Evolutionary conservation across 2,797 vertebrate genomes (phyloP).

Genomic region (Danio aesculapii): DNA sequence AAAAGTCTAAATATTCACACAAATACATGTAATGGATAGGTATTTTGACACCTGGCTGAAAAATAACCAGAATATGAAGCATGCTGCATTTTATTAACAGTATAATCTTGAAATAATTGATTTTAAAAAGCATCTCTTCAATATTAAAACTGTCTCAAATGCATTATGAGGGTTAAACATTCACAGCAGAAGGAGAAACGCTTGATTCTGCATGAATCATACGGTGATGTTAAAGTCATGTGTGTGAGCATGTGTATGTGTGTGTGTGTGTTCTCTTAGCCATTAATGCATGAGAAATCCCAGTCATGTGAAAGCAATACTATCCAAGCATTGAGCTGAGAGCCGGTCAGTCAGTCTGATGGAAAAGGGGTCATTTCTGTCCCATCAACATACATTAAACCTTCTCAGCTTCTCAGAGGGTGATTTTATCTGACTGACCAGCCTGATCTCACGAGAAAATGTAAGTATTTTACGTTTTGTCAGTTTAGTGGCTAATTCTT

Average conservation of each 20-base stretch:
- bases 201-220: not conserved
- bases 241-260: not conserved
- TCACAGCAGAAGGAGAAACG: not conserved
- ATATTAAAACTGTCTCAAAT: too few species aligned
- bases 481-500: too few species aligned
- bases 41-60: too few species aligned
- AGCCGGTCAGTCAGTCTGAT: not conserved
- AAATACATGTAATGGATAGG: too few species aligned
- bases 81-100: too few species aligned
- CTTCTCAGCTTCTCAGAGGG: not conserved
- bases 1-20: too few species aligned
- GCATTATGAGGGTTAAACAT: not conserved
- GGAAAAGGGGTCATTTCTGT: slow-evolving; percentile 13
- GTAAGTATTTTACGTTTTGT: too few species aligned
- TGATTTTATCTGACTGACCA: not conserved
- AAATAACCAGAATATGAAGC: too few species aligned
- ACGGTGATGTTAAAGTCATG: not conserved
- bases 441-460: too few species aligned
- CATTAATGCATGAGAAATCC: slow-evolving; percentile 9
- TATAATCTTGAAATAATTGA: too few species aligned
- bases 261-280: not conserved
- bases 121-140: too few species aligned
- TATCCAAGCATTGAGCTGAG: slow-evolving; percentile 8
- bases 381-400: not conserved
- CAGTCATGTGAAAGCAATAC: slow-evolving; percentile 28